These are phyloP conservation scores for Rafetus swinhoei DNA, from an alignment of 2,113 vertebrate species.

Conservation along the genomic window DNA sequence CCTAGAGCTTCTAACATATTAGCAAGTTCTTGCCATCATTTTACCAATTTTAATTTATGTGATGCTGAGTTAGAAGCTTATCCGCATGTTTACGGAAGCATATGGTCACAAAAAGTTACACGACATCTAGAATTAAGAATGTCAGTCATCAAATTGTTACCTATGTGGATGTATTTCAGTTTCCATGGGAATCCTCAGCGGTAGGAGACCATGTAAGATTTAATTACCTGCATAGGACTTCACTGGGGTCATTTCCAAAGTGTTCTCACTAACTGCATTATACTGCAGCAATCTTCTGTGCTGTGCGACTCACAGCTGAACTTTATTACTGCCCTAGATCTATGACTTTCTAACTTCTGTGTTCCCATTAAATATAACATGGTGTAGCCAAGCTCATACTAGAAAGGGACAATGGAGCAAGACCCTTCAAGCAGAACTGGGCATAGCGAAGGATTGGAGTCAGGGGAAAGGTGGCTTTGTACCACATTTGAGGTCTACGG, in stretches of 20 bases:
- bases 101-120: background rate
- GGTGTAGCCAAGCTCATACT: background rate
- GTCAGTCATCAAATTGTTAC: background rate
- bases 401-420: background rate
- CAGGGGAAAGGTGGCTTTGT: background rate
- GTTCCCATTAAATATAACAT: background rate
- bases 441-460: background rate
- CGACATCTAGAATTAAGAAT: background rate
- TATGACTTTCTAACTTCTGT: background rate
- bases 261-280: background rate
- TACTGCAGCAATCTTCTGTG: background rate
- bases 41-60: background rate
- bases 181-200: background rate
- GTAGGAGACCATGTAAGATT: background rate
- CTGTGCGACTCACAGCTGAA: background rate
- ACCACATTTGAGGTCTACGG: background rate
- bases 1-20: background rate
- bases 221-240: background rate
- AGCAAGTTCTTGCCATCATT: background rate
- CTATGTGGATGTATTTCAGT: background rate
- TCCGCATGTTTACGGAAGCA: background rate
- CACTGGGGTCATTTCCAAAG: background rate
- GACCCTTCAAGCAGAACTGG: fast-evolving
- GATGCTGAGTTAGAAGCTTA: background rate
- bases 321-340: background rate